phyloP scores from a whole-genome alignment of 2,113 vertebrate genomes.

The Acrocephalus arundinaceus region DNA sequence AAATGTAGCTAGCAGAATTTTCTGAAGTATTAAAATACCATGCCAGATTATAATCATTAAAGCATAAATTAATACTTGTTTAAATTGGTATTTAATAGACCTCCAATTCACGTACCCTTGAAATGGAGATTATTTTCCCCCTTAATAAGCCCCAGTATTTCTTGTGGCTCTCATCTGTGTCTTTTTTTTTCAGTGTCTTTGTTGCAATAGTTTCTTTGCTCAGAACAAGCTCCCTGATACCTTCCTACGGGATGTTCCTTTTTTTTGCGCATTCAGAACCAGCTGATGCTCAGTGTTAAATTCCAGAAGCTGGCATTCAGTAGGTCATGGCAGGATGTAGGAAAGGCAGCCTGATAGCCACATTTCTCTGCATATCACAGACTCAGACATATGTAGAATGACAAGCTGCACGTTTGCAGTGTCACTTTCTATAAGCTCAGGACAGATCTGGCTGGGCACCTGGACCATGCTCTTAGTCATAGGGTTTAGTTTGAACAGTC shows the following conservation, averaged over 20 bases:
- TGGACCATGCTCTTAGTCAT: background rate
- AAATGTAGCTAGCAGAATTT: background rate
- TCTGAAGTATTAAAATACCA: background rate
- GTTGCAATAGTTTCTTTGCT: background rate
- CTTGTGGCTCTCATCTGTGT: background rate
- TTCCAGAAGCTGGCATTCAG: background rate
- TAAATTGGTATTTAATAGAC: background rate
- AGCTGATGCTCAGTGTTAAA: background rate
- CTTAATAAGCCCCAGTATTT: background rate
- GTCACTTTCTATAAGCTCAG: background rate
- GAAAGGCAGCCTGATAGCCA: background rate
- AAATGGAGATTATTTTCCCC: background rate
- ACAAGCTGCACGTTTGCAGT: background rate
- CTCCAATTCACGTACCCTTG: background rate
- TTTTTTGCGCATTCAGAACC: background rate
- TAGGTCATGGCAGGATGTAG: background rate
- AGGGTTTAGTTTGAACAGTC: background rate
- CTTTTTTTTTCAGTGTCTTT: background rate
- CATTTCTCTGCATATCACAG: background rate
- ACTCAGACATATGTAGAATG: background rate
- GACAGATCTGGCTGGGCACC: accelerated
- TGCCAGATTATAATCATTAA: background rate
- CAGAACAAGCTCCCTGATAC: background rate
- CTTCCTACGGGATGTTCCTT: background rate
- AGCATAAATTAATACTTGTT: background rate